phyloP scores from a whole-genome alignment of 2,797 vertebrate genomes.

The Zenarchopterus dispar region DNA sequence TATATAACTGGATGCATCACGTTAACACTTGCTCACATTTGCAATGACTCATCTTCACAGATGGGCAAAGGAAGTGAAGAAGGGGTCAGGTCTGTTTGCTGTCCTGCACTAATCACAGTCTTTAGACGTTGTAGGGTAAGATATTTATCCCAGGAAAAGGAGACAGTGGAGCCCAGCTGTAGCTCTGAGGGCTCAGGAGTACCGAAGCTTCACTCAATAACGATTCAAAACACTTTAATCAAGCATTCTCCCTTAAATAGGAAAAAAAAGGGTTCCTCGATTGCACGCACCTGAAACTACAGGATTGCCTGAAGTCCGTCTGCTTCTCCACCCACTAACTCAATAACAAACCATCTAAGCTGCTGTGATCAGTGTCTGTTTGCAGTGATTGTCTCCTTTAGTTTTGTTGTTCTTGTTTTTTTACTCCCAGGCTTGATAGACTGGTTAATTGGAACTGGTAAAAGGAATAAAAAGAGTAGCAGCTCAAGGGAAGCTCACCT shows the following conservation, averaged over 20 bases:
- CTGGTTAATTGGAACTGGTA: not conserved
- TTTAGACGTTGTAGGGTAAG: slow-evolving; percentile 55
- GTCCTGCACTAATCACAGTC: slow-evolving; percentile 56
- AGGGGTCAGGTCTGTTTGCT: slow-evolving; percentile 58
- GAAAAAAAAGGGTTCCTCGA: too few species aligned
- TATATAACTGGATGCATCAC: slow-evolving; percentile 35
- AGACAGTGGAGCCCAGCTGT: slow-evolving; percentile 49
- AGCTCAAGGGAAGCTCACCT: too few species aligned
- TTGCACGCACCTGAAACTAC: too few species aligned
- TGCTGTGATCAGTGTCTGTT: slow-evolving; percentile 34
- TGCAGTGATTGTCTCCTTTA: slow-evolving; percentile 40
- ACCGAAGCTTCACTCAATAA: slow-evolving; percentile 21
- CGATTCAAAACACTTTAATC: slow-evolving; percentile 50
- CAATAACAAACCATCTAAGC: slow-evolving; percentile 53
- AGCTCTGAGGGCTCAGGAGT: slow-evolving; percentile 34
- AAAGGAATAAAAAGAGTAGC: too few species aligned
- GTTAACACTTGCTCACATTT: slow-evolving; percentile 48
- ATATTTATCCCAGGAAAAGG: slow-evolving; percentile 47
- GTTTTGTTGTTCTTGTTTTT: slow-evolving; percentile 21
- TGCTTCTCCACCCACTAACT: slow-evolving; percentile 39
- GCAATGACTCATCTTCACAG: slow-evolving; percentile 58
- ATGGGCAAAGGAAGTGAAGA: slow-evolving; percentile 41
- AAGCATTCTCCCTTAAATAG: slow-evolving; percentile 11
- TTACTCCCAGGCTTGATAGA: slow-evolving; percentile 19
- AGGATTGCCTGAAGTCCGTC: not conserved